A percentile compares a stretch with the other conserved stretches of the same genome.
Conservation (phyloP, 2,888 invertebrate genomes). For the Steinernema hermaphroditum region DNA sequence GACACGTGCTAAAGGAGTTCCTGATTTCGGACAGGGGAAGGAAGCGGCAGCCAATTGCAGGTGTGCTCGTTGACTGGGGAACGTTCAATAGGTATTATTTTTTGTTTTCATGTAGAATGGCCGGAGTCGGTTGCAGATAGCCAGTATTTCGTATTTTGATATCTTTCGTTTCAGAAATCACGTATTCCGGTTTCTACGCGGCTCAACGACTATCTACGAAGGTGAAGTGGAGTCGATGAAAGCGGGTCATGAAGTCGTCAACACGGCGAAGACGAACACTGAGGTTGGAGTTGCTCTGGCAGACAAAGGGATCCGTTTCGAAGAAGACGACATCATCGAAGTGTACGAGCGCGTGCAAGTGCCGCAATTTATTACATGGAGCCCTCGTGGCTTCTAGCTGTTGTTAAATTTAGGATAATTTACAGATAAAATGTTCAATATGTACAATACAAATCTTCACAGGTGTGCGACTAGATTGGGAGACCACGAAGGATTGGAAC, state of each 20-base stretch:
- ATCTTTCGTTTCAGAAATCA: slow-evolving; percentile 44
- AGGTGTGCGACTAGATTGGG: too few species aligned
- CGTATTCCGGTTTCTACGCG: slow-evolving; percentile 52
- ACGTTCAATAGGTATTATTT: slow-evolving; percentile 62
- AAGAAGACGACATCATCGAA: slow-evolving; percentile 78
- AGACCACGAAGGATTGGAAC: too few species aligned
- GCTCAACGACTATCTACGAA: slow-evolving; percentile 48
- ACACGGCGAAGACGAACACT: slow-evolving; percentile 39
- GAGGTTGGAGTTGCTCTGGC: slow-evolving; percentile 26
- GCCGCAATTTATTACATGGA: slow-evolving; percentile 76
- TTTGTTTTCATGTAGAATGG: too few species aligned
- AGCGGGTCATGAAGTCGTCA: slow-evolving; percentile 50
- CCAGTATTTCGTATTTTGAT: too few species aligned
- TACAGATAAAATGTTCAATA: background rate
- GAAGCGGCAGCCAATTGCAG: slow-evolving; percentile 72
- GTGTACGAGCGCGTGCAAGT: slow-evolving; percentile 76
- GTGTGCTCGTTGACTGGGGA: slow-evolving; percentile 62
- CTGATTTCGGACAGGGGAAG: slow-evolving; percentile 74
- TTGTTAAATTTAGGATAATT: background rate
- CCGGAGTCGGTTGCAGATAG: too few species aligned
- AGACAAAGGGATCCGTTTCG: slow-evolving; percentile 49
- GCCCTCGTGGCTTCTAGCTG: slow-evolving; percentile 59
- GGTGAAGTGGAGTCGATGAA: slow-evolving; percentile 63
- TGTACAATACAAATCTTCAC: too few species aligned
- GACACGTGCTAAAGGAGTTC: slow-evolving; percentile 71